Evolutionary conservation across 1,140 invertebrate species (phyloP), one percentile per base, ranked within the genome.

Genomic region (Druon quercuslanigerum): DNA sequence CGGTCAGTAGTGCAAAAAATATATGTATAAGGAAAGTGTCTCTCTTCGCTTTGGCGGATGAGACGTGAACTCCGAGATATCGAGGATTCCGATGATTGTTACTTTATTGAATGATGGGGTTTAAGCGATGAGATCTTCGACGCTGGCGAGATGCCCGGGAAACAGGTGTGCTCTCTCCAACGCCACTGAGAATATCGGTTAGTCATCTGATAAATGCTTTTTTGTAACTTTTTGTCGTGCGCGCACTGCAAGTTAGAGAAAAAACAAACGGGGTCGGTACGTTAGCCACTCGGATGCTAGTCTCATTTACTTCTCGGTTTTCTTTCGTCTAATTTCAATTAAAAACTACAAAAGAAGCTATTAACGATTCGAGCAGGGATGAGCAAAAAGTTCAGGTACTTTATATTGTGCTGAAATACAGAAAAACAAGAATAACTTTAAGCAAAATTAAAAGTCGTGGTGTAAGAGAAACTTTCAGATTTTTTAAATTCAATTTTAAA

Each of bases 181-280:
- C 87, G 86, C 85, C 90, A 90, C 89, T 92, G 88, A 89, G 89
- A 91, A 92, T 90, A 91, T 92, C 89, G 89, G 88, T 92, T 92
- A 92, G 91, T 92, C 91, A 91, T 92, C 90, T 92, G 89, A 92
- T 91, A 91, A 92, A 90, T 91, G 89, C 88, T 88, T 90, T 91
- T 91, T 92, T 92, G 87, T 89, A 90, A 89, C 87, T 91, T 91
- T 91, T 91, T 86, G 88, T 86, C 76, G 90, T 91, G 86, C 90
- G 90, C 86, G 88, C 87, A 89, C 91, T 92, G 90, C 80, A 91
- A 92, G 87, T 88, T 87, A 91, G 83, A 87, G 84, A 87, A 79
- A 84, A 80, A 78, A 88, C 85, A 88, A 90, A 89, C 85, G 79
- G 82, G 76, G 82, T 83, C 80, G 78, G 60, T 87, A 85, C 80